phyloP scores from a whole-genome alignment of 2,888 invertebrate species.

The Thysanoteuthis rhombus region DNA sequence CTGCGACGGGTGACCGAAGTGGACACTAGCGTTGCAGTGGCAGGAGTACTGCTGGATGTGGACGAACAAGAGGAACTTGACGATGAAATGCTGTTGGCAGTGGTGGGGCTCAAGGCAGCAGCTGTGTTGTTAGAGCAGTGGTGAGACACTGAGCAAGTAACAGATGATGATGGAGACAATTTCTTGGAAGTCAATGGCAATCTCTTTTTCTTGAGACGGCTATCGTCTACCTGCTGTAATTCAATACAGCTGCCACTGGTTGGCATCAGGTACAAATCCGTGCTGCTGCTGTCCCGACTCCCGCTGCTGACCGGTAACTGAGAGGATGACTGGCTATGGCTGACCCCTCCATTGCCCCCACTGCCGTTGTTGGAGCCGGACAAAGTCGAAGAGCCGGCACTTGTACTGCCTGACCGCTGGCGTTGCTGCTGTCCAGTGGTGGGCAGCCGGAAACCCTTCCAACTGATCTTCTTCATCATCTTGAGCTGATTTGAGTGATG shows the following conservation, averaged over 20 bases:
- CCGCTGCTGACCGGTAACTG: not conserved
- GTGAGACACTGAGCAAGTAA: not conserved
- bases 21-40: not conserved
- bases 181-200: not conserved
- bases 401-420: slow-evolving; percentile 25
- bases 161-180: not conserved
- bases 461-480: slow-evolving; percentile 56
- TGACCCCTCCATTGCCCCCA: not conserved
- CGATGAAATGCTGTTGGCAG: slow-evolving; percentile 19
- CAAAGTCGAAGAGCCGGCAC: not conserved
- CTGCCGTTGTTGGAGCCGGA: not conserved
- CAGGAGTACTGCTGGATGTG: not conserved
- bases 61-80: slow-evolving; percentile 1
- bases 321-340: slow-evolving; percentile 18
- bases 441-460: slow-evolving; percentile 48
- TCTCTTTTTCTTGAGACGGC: not conserved
- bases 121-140: not conserved
- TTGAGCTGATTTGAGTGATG: slow-evolving; percentile 15
- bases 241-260: slow-evolving; percentile 14
- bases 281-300: not conserved
- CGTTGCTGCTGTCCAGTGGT: slow-evolving; percentile 32
- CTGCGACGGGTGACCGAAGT: not conserved
- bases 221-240: not conserved
- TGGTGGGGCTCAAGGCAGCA: not conserved
- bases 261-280: not conserved